Base-by-base conservation (phyloP, 2,888 invertebrate species). In the Osmoderma eremita region DNA sequence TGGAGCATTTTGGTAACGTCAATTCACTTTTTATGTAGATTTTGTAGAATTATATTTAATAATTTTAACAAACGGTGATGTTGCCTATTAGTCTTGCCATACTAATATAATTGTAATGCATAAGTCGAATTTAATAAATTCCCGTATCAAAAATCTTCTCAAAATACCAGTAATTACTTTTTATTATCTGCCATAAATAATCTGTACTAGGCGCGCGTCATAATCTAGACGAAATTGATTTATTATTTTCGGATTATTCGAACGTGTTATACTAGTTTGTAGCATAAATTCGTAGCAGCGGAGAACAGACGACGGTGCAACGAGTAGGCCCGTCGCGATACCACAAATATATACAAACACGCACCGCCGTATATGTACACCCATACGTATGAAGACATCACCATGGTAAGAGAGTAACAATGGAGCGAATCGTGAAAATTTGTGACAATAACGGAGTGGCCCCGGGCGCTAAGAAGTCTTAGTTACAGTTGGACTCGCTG, bases 401-500 rank as follows among this genome's bases (percentile, higher is more conserved):
- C 49, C 30, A 48, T 39, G 50, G 58, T 24, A 50, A 49, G 49
- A n/a, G n/a, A 51, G 30, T 30, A 63, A 66, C 65, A 65, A 67
- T 65, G 54, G 58, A 63, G 63, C 69, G 66, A 66, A 67, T 61
- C 67, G 67, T 66, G 63, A 67, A 66, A 66, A 71, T 64, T 67
- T 67, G 70, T 71, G 67, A 70, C 70, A 72, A 72, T 69, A 67
- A 70, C 65, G 65, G 65, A 69, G 69, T 65, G 64, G 71, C 70
- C 71, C 67, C 61, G 67, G 72, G 73, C 71, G 69, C 68, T 70
- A 65, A 65, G 65, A 65, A 58, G 65, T 71, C 69, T 73, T 73
- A 71, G 73, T 72, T 72, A 72, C 71, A 69, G 63, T 56, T 68
- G 69, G 68, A 70, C 70, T 69, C 70, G 70, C 70, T 72, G 70